Percentiles rank a stretch among this genome's conserved stretches.
Conservation (phyloP, 2,888 invertebrate species). For the Aricia artaxerxes region DNA sequence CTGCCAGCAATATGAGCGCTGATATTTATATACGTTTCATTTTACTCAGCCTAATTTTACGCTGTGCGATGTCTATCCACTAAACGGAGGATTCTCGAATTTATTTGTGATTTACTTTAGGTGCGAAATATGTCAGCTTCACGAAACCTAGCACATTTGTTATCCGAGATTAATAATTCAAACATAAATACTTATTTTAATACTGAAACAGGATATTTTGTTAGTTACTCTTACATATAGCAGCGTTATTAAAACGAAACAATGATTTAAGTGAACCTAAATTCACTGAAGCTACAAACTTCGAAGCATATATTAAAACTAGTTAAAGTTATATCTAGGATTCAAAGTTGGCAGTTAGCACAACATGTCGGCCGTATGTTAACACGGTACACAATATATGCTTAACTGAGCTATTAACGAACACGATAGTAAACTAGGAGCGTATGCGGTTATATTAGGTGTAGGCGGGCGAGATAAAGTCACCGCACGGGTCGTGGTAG, state of each 20-base stretch:
- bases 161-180: slow-evolving; percentile 16
- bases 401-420: slow-evolving; percentile 31
- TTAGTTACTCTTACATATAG: background rate
- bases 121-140: slow-evolving; percentile 16
- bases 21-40: slow-evolving; percentile 16
- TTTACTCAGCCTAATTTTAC: slow-evolving; percentile 26
- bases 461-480: slow-evolving; percentile 67
- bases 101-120: slow-evolving; percentile 26
- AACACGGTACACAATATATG: slow-evolving; percentile 27
- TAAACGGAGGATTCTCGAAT: slow-evolving; percentile 15
- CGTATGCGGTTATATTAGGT: slow-evolving; percentile 54
- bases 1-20: background rate
- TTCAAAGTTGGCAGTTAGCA: slow-evolving; percentile 32
- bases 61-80: slow-evolving; percentile 13
- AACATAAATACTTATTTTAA: slow-evolving; percentile 3
- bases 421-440: slow-evolving; percentile 37
- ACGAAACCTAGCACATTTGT: slow-evolving; percentile 5
- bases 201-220: background rate
- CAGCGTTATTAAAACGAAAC: background rate
- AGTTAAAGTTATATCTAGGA: slow-evolving; percentile 29
- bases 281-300: slow-evolving; percentile 18
- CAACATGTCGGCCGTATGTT: slow-evolving; percentile 31
- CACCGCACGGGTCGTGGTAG: slow-evolving; percentile 60
- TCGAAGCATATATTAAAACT: slow-evolving; percentile 9
- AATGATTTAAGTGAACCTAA: background rate